Percentiles rank a stretch among this genome's conserved stretches.
phyloP scores from a whole-genome alignment of 2,888 invertebrate species.

The Sinelater perroti region DNA sequence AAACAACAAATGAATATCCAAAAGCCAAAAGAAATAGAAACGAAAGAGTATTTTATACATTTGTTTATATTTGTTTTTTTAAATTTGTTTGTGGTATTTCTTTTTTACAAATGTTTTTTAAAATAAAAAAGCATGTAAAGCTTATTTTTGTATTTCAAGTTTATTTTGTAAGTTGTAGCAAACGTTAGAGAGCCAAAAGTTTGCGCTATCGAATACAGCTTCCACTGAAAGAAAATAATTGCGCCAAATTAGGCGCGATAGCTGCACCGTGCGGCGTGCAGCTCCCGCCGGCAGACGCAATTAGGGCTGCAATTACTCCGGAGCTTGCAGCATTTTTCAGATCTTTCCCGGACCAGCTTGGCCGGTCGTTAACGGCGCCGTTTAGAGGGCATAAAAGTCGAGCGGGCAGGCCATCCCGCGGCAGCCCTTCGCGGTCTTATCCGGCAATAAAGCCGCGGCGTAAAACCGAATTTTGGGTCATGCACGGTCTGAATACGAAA shows the following conservation, averaged over 20 bases:
- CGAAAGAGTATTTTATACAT: too few species aligned
- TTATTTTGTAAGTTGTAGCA: too few species aligned
- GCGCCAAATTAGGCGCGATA: not conserved
- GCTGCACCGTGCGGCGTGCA: not conserved
- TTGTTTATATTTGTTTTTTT: too few species aligned
- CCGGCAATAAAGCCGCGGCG: not conserved
- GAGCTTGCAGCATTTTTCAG: not conserved
- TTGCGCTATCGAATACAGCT: too few species aligned
- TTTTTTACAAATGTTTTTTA: too few species aligned
- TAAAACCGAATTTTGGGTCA: not conserved
- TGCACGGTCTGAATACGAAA: not conserved
- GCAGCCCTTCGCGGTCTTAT: slow-evolving; percentile 1
- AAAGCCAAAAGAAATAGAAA: too few species aligned
- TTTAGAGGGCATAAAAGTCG: slow-evolving; percentile 11
- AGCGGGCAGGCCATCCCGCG: slow-evolving; percentile 2
- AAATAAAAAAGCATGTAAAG: too few species aligned
- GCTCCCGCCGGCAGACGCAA: not conserved
- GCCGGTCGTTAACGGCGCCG: slow-evolving; percentile 9
- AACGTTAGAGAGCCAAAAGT: too few species aligned
- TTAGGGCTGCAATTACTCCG: slow-evolving; percentile 7
- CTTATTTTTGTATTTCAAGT: too few species aligned
- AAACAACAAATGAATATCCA: too few species aligned
- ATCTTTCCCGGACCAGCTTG: slow-evolving; percentile 9
- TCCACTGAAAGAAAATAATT: not conserved
- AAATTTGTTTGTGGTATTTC: too few species aligned